Percentiles rank a stretch among this genome's conserved stretches.
Evolutionary conservation across 2,113 vertebrate genomes (phyloP).

Genomic region (Heloderma charlesbogerti): DNA sequence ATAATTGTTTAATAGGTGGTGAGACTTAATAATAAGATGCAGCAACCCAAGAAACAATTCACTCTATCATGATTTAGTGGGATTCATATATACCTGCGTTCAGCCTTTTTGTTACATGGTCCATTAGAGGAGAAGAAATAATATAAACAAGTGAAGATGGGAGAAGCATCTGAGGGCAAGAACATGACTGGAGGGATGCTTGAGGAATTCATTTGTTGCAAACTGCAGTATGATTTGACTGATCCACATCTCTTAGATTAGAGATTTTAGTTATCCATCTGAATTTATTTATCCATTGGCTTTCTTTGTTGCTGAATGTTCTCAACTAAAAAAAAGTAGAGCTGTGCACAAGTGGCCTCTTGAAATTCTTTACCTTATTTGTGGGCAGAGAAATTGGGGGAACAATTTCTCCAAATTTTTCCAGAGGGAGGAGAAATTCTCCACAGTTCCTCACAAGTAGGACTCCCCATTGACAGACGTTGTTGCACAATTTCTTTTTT

Average conservation of each 20-base stretch:
- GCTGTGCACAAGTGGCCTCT: too few relatives aligned
- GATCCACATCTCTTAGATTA: not conserved
- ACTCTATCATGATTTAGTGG: not conserved
- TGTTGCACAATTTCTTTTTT: too few relatives aligned
- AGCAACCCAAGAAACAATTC: not conserved
- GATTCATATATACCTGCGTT: too few relatives aligned
- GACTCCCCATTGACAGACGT: too few relatives aligned
- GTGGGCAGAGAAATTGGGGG: too few relatives aligned
- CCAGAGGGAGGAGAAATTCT: too few relatives aligned
- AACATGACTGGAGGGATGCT: not conserved
- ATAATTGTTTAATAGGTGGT: not conserved
- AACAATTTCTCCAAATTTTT: too few relatives aligned
- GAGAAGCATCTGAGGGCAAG: not conserved
- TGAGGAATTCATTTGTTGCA: not conserved
- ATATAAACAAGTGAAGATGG: not conserved
- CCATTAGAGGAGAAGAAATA: not conserved
- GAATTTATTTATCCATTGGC: not conserved
- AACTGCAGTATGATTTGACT: not conserved
- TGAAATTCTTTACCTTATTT: too few relatives aligned
- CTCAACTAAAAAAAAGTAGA: not conserved
- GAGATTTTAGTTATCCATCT: not conserved
- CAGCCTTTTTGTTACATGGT: not conserved
- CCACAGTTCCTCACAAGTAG: too few relatives aligned
- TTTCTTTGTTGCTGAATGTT: not conserved
- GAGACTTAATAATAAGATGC: not conserved